Percentiles rank a stretch among this genome's conserved stretches.
Evolutionary conservation across 2,113 vertebrate species (phyloP).

Genomic region (Neolamprologus sp.): DNA sequence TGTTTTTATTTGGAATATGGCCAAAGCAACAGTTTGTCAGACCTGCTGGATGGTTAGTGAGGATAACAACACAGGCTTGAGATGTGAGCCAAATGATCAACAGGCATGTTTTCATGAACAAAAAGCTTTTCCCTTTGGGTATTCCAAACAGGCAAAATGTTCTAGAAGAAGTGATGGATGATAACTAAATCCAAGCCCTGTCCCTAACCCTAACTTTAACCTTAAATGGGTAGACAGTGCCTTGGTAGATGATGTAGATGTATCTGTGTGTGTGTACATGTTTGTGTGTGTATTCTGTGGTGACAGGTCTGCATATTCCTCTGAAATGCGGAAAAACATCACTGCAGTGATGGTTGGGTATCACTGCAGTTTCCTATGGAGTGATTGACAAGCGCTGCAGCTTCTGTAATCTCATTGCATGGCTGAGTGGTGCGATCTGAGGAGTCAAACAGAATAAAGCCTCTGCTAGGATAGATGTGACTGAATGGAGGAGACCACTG

Average conservation of each 20-base stretch:
- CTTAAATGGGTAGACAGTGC: not conserved
- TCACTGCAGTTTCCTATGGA: conserved; percentile 32
- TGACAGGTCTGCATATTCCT: not conserved
- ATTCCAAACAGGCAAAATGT: not conserved
- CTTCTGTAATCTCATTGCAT: conserved; percentile 39
- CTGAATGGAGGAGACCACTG: conserved; percentile 41
- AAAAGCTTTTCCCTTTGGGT: not conserved
- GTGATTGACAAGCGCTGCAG: conserved; percentile 54
- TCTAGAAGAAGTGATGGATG: not conserved
- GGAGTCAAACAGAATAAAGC: conserved; percentile 47
- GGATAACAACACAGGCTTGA: not conserved
- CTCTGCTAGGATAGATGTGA: conserved; percentile 39
- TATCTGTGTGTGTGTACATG: not conserved
- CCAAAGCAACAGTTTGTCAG: not conserved
- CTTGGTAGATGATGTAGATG: not conserved
- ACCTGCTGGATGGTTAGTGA: not conserved
- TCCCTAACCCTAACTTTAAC: not conserved
- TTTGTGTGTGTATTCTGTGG: not conserved
- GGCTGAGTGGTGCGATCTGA: conserved; percentile 27
- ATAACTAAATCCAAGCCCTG: not conserved
- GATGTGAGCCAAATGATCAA: not conserved
- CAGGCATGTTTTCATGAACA: not conserved
- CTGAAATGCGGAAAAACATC: not conserved
- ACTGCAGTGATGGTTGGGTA: conserved; percentile 2
- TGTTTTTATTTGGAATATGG: not conserved